Evolutionary conservation across 1,140 invertebrate species (phyloP).

Genomic region (Drosophila mojavensis): DNA sequence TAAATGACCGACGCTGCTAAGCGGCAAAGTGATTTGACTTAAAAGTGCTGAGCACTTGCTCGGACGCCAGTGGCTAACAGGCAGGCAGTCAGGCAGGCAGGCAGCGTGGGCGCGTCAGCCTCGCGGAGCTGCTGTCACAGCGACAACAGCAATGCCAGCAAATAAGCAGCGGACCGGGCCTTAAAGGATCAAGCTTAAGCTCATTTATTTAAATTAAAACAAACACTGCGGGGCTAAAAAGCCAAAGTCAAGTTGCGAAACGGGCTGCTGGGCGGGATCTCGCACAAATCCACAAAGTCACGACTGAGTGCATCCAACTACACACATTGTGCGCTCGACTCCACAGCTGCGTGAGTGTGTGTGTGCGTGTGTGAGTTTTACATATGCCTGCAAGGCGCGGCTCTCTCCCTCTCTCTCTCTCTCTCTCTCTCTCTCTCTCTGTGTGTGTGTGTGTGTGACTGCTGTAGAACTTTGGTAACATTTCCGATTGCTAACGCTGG

Average conservation of each 20-base stretch:
- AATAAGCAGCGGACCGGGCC: conserved; percentile 46
- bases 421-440: conserved; percentile 3
- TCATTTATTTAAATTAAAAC: conserved; percentile 84
- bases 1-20: conserved; percentile 62
- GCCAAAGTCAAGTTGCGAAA: conserved; percentile 32
- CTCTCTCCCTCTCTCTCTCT: no score
- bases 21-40: conserved; percentile 81
- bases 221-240: conserved; percentile 76
- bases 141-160: conserved; percentile 38
- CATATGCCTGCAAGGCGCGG: conserved; percentile 23
- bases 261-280: not conserved
- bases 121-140: conserved; percentile 26
- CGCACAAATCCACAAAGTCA: conserved; percentile 32
- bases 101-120: conserved; percentile 44
- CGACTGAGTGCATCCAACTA: conserved; percentile 60
- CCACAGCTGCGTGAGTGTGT: conserved; percentile 12
- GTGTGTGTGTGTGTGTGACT: conserved; percentile 42
- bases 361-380: conserved; percentile 25
- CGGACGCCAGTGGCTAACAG: not conserved
- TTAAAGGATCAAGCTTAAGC: conserved; percentile 82
- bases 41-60: conserved; percentile 81
- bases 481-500: conserved; percentile 68
- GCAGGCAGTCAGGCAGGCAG: no score
- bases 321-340: conserved; percentile 25
- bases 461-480: conserved; percentile 74